Percentiles rank a stretch among this genome's conserved stretches.
Evolutionary conservation across 2,797 vertebrate species (phyloP).

Genomic region (Pseudotriccus pelzelni): DNA sequence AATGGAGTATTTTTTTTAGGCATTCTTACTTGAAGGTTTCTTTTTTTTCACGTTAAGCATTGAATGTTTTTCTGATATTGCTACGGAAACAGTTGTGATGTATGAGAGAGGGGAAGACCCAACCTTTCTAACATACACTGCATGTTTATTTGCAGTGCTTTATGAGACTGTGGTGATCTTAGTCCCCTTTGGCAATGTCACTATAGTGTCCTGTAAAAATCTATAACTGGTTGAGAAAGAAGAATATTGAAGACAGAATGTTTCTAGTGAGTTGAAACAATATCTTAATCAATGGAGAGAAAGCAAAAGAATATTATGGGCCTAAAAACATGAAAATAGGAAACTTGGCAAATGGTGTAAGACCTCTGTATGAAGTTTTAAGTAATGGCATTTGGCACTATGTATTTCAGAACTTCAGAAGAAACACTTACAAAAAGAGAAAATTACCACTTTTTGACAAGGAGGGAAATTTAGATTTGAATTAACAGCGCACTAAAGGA

Average conservation of each 20-base stretch:
- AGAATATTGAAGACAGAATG: not conserved
- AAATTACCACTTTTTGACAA: constrained; percentile 51
- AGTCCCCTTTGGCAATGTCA: not conserved
- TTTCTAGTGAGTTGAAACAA: not conserved
- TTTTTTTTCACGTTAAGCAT: not conserved
- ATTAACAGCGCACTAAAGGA: constrained; percentile 69
- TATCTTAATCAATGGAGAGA: not conserved
- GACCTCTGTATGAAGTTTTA: not conserved
- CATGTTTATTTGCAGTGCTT: not conserved
- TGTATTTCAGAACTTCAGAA: constrained; percentile 12
- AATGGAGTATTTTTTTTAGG: not conserved
- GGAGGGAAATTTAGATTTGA: constrained; percentile 57
- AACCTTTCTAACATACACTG: not conserved
- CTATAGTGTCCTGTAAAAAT: not conserved
- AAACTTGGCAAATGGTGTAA: not conserved
- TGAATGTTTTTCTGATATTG: not conserved
- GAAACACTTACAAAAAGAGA: not conserved
- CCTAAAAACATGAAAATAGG: not conserved
- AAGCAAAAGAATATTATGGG: not conserved
- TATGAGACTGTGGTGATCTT: not conserved
- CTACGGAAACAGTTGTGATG: not conserved
- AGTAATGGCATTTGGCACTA: not conserved
- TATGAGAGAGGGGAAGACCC: not conserved
- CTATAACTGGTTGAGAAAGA: not conserved
- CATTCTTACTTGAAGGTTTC: not conserved